Percentiles rank a stretch among this genome's conserved stretches.
Evolutionary conservation across 2,113 vertebrate species (phyloP).

Genomic region (Charina bottae): DNA sequence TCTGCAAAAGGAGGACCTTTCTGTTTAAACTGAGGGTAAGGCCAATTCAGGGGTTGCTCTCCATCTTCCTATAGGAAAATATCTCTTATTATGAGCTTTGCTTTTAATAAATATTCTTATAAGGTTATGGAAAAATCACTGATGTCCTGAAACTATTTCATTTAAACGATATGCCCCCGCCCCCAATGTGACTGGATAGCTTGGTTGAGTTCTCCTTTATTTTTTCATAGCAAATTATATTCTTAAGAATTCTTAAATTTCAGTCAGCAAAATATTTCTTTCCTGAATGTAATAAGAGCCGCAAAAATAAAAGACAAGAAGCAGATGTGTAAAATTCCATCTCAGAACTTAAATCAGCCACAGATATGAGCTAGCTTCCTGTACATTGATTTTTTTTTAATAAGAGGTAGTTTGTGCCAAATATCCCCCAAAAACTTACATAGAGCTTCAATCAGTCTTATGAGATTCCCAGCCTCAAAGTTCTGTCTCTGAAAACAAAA

Average conservation of each 20-base stretch:
- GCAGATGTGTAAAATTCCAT: neutral
- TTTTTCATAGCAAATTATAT: neutral
- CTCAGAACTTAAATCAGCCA: neutral
- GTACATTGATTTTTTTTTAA: neutral
- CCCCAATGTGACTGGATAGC: neutral
- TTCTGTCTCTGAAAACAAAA: neutral
- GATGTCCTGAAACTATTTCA: constrained; percentile 6
- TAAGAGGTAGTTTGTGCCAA: neutral
- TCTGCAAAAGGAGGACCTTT: too few species aligned
- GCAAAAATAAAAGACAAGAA: neutral
- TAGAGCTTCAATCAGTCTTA: neutral
- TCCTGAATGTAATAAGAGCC: neutral
- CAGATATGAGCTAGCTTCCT: neutral
- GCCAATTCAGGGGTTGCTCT: too few species aligned
- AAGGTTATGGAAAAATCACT: constrained; percentile 13
- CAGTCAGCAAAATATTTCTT: neutral
- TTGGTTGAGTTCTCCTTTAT: neutral
- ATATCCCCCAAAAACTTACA: neutral
- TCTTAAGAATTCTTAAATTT: neutral
- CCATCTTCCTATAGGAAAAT: too few species aligned
- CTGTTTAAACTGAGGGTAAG: too few species aligned
- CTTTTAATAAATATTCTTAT: neutral
- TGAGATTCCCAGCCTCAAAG: neutral
- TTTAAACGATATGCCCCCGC: neutral
- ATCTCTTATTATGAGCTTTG: neutral